Conservation (phyloP, 2,888 invertebrate species). For the Eilema sororculum region DNA sequence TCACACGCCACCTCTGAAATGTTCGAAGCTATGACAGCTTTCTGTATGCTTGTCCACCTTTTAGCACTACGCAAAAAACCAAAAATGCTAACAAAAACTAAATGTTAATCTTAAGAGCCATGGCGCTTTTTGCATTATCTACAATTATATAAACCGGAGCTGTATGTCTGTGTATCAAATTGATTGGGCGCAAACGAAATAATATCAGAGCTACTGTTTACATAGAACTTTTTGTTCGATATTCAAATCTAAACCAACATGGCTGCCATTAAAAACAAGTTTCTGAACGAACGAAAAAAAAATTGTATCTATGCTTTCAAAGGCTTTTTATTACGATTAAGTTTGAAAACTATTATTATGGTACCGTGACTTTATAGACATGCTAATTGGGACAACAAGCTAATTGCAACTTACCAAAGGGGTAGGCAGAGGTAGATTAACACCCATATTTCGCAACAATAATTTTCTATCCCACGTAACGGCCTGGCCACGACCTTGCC, state of each 20-base stretch:
- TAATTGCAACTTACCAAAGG: too few species aligned
- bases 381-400: too few species aligned
- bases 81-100: not conserved
- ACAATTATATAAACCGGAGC: conserved; percentile 6
- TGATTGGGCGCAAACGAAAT: conserved; percentile 17
- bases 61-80: not conserved
- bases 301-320: not conserved
- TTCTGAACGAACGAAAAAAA: not conserved
- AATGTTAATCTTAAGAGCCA: not conserved
- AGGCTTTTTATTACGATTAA: not conserved
- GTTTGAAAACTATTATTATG: not conserved
- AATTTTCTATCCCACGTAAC: too few species aligned
- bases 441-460: too few species aligned
- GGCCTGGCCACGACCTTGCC: too few species aligned
- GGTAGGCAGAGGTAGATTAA: too few species aligned
- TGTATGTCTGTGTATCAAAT: conserved; percentile 8
- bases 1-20: too few species aligned
- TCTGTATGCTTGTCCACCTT: not conserved
- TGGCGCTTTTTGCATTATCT: not conserved
- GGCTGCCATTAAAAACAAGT: conserved; percentile 8
- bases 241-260: conserved; percentile 9
- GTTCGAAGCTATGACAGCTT: not conserved
- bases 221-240: conserved; percentile 11
- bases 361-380: not conserved
- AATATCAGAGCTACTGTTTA: conserved; percentile 17